phyloP scores from a whole-genome alignment of 2,113 vertebrate genomes.

The Leuciscus idus region DNA sequence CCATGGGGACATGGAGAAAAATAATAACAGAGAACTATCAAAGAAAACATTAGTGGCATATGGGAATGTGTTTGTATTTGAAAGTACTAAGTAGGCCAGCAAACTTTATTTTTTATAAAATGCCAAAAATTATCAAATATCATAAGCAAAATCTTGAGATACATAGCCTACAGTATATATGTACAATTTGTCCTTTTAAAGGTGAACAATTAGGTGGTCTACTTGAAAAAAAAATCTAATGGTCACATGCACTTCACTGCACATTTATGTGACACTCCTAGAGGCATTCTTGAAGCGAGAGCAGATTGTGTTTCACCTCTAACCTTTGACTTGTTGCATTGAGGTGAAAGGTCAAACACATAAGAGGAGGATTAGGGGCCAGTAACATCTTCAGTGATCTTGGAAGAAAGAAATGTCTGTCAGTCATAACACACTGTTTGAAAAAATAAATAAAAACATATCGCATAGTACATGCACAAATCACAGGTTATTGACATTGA shows the following conservation, averaged over 20 bases:
- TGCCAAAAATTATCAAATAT: background rate
- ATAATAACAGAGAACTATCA: background rate
- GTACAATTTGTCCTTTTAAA: background rate
- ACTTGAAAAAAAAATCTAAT: background rate
- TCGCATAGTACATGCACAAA: background rate
- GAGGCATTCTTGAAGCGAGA: conserved; percentile 2
- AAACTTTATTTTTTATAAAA: background rate
- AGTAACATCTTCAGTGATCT: conserved; percentile 3
- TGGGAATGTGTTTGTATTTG: background rate
- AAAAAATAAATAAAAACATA: background rate
- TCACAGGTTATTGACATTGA: background rate
- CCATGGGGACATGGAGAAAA: background rate
- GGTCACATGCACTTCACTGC: background rate
- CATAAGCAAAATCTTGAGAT: background rate
- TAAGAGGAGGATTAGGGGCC: conserved; percentile 1
- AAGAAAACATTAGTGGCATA: background rate
- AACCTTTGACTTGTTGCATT: conserved; percentile 29
- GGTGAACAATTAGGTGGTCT: background rate
- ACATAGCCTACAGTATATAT: background rate
- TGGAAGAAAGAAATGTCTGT: background rate
- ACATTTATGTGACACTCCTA: conserved; percentile 26
- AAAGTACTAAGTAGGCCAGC: background rate
- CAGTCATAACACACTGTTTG: background rate
- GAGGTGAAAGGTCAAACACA: conserved; percentile 28
- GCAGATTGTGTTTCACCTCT: conserved; percentile 30